Evolutionary conservation across 1,140 invertebrate species (phyloP).

Genomic region (Chelonus insularis): DNA sequence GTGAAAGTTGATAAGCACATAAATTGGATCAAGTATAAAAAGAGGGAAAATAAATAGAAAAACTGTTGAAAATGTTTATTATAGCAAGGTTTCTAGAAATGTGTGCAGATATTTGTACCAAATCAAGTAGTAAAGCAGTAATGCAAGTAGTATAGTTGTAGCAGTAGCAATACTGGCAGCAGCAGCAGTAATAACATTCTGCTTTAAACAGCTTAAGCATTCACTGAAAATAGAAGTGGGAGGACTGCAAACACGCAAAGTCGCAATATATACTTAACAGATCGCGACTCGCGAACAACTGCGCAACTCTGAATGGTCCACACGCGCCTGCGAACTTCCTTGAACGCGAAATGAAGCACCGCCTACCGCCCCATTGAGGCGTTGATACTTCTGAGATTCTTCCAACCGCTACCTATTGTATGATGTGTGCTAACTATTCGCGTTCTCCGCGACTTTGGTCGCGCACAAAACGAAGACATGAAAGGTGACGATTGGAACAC

Average conservation of each 20-base stretch:
- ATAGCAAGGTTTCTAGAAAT: too few species aligned
- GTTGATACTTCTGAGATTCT: slow-evolving; percentile 32
- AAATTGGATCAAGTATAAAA: too few species aligned
- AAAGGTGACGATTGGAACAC: background rate
- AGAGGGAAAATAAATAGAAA: too few species aligned
- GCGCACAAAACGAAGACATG: slow-evolving; percentile 8
- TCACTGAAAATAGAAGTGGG: slow-evolving; percentile 27
- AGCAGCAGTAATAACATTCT: background rate
- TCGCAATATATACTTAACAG: background rate
- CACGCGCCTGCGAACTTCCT: slow-evolving; percentile 45
- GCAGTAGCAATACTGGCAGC: too few species aligned
- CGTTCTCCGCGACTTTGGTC: slow-evolving; percentile 30
- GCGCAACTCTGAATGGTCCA: slow-evolving; percentile 1
- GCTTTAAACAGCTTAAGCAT: slow-evolving; percentile 12
- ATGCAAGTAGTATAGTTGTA: too few species aligned
- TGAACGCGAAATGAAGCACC: slow-evolving; percentile 37
- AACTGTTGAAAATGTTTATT: too few species aligned
- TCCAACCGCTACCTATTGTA: slow-evolving; percentile 33
- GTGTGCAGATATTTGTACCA: too few species aligned
- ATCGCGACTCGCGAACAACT: background rate
- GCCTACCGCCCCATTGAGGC: slow-evolving; percentile 52
- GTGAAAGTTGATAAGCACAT: too few species aligned
- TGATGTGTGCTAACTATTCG: slow-evolving; percentile 3
- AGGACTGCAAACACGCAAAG: slow-evolving; percentile 46
- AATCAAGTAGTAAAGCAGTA: too few species aligned